A percentile compares a stretch with the other conserved stretches of the same genome.
These are phyloP conservation scores for Herminia tarsipennalis DNA, from an alignment of 2,888 invertebrate species.

Conservation along the genomic window DNA sequence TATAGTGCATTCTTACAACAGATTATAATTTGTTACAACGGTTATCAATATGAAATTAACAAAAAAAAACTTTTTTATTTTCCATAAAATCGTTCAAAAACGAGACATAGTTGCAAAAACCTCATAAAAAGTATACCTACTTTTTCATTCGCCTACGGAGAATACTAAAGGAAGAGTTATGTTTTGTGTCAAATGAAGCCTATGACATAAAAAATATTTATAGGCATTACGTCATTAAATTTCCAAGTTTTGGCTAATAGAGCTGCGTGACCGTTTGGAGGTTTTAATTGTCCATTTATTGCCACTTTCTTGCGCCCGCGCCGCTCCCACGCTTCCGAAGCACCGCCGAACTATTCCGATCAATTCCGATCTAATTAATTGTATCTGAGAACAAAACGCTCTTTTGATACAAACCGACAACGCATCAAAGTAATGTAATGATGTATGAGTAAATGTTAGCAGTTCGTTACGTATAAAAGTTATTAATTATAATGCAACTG, in stretches of 20 bases:
- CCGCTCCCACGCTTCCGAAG: constrained; percentile 5
- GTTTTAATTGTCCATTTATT: constrained; percentile 33
- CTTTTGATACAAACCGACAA: constrained; percentile 7
- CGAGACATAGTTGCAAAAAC: no score
- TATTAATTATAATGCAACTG: not conserved
- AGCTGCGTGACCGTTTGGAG: constrained; percentile 19
- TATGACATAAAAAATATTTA: no score
- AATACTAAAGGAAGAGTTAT: no score
- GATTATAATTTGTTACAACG: no score
- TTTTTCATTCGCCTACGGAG: no score
- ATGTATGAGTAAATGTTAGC: constrained; percentile 1
- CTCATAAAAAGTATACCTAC: no score
- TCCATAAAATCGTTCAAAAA: no score
- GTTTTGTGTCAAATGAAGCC: no score
- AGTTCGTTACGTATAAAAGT: not conserved
- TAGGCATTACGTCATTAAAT: constrained; percentile 1
- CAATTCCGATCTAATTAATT: constrained; percentile 5
- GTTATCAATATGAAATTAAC: no score
- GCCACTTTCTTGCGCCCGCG: constrained; percentile 26
- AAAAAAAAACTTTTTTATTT: no score
- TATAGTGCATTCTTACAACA: no score
- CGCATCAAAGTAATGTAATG: not conserved
- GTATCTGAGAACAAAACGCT: not conserved
- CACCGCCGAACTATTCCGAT: constrained; percentile 6
- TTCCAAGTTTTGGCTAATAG: constrained; percentile 28